phyloP scores from a whole-genome alignment of 2,888 invertebrate genomes.

The Pyrocoelia pectoralis region DNA sequence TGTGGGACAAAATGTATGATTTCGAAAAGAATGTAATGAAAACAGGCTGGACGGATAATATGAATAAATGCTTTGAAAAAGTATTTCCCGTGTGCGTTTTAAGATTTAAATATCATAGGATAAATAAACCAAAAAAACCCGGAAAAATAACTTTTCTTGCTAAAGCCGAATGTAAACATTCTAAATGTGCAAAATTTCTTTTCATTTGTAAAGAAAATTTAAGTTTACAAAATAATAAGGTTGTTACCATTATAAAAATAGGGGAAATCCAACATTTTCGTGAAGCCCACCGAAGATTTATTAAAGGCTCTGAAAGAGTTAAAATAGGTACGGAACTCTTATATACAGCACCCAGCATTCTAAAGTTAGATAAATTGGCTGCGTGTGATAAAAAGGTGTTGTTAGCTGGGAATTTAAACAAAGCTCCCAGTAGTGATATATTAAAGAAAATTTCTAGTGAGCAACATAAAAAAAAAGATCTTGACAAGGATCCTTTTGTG shows the following conservation, averaged over 20 bases:
- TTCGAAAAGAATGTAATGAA: neutral
- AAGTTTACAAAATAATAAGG: neutral
- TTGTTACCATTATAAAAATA: neutral
- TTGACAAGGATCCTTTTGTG: slow-evolving; percentile 5
- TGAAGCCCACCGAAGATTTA: slow-evolving; percentile 9
- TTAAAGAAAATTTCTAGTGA: slow-evolving; percentile 10
- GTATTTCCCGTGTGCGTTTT: neutral
- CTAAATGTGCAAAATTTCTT: neutral
- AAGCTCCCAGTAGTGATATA: neutral
- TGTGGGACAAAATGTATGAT: slow-evolving; percentile 2
- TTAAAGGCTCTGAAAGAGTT: neutral
- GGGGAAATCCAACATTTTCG: neutral
- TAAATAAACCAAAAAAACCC: neutral
- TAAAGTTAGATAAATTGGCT: neutral
- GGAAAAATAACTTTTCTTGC: neutral
- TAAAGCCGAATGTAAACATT: slow-evolving; percentile 12
- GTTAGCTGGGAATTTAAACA: slow-evolving; percentile 11
- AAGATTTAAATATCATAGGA: slow-evolving; percentile 10
- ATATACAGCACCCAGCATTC: neutral
- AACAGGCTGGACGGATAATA: slow-evolving; percentile 3
- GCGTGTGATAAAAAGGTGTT: neutral
- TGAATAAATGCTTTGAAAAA: slow-evolving; percentile 6
- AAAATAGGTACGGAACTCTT: slow-evolving; percentile 1
- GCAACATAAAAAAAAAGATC: neutral
- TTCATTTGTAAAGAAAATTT: slow-evolving; percentile 4